Evolutionary conservation across 2,113 vertebrate genomes (phyloP), one percentile per base, ranked within the genome.

Genomic region (Crotalus tigris): DNA sequence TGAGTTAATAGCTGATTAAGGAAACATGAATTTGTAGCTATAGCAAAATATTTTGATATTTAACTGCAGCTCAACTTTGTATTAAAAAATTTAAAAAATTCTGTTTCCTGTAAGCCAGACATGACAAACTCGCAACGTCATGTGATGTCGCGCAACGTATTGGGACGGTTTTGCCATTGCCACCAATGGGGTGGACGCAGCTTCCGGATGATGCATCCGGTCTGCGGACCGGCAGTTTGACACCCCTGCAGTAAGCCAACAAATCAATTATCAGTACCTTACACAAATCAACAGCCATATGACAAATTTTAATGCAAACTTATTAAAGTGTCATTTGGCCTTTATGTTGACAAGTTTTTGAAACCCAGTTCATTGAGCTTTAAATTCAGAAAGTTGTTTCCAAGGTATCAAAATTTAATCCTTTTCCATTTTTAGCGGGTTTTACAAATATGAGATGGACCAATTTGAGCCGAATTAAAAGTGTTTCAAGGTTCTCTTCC

Each of bases 331-430:
- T 39, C 29, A 85, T 91, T 44, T 19, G 44, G 53, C 19, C 33
- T 89, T 91, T 88, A 88, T 87, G 26, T 94, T 64, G 85, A 46
- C 5, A 57, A 90, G 89, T 87, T 92, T 55, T 96, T 69, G 91
- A 92, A 94, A 89, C 64, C 89, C 88, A 91, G 39, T 87, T 59
- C n/a, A 89, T 13, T 87, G 55, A 46, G 88, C 92, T 59, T 0
- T 8, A n/a, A 57, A 91, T 94, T 92, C 85, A 54, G 88, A 90
- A n/a, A 61, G 3, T 0, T 96, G 55, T 85, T 4, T 90, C 75
- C 89, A 61, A 53, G 91, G 23, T 91, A n/a, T 46, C 54, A 75
- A 93, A 49, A 39, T 26, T 11, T 81, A 92, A 75, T 3, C 5
- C 55, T 13, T 64, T 87, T 8, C 19, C 10, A 21, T 29, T 53